Percentiles rank a stretch among this genome's conserved stretches.
Evolutionary conservation across 1,140 invertebrate genomes (phyloP).

Genomic region (Orius laevigatus): DNA sequence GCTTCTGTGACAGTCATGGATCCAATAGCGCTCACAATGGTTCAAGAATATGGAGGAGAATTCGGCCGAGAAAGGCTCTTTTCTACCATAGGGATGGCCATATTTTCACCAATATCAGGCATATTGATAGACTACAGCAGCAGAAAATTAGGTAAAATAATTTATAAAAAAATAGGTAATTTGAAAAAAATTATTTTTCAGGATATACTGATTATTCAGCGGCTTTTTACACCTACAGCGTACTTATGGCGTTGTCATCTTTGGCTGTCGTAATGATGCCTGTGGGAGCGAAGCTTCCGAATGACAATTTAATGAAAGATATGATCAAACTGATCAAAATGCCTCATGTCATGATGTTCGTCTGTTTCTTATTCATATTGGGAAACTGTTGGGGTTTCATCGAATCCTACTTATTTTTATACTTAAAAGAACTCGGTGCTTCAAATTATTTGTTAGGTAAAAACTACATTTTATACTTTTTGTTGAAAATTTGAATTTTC

Average conservation of each 20-base stretch:
- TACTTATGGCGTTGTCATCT: conserved; percentile 46
- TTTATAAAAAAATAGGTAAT: neutral
- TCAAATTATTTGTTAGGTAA: conserved; percentile 62
- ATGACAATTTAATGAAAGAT: conserved; percentile 51
- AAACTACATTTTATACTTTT: conserved; percentile 1
- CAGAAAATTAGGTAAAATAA: conserved; percentile 28
- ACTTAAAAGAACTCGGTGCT: conserved; percentile 61
- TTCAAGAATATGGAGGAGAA: conserved; percentile 59
- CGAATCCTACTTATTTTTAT: conserved; percentile 68
- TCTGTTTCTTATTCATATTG: conserved; percentile 56
- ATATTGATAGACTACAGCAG: conserved; percentile 52
- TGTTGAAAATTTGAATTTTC: conserved; percentile 8
- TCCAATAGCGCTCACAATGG: conserved; percentile 62
- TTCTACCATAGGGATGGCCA: conserved; percentile 60
- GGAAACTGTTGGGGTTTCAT: conserved; percentile 73
- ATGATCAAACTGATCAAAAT: conserved; percentile 51
- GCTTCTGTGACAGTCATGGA: conserved; percentile 66
- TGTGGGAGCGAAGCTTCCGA: conserved; percentile 48
- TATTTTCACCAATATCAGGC: conserved; percentile 64
- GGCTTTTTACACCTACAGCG: conserved; percentile 58
- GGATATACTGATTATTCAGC: conserved; percentile 62
- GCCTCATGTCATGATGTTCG: conserved; percentile 55
- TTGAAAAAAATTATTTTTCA: conserved; percentile 21
- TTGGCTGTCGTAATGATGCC: conserved; percentile 53
- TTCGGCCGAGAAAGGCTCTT: conserved; percentile 64